These are phyloP conservation scores for Cygnus buccinator DNA, from an alignment of 2,113 vertebrate genomes.

Conservation along the genomic window DNA sequence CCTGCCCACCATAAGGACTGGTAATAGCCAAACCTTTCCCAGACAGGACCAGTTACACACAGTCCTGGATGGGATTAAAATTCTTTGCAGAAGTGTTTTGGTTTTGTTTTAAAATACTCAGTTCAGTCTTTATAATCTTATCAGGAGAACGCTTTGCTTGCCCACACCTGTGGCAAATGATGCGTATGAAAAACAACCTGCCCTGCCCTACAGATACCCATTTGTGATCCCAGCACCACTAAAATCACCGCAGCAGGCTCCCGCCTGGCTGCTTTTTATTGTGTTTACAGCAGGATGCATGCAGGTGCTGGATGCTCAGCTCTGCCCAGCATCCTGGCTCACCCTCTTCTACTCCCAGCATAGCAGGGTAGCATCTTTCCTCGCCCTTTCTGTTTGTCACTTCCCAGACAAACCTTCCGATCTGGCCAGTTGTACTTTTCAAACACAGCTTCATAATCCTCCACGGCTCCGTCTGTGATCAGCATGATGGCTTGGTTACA, in stretches of 20 bases:
- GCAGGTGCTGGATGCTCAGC: not conserved
- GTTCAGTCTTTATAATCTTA: not conserved
- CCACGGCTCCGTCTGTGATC: slow-evolving; percentile 94
- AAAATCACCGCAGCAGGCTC: not conserved
- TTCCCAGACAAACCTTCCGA: slow-evolving; percentile 80
- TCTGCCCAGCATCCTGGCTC: not conserved
- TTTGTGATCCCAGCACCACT: not conserved
- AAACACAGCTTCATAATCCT: slow-evolving; percentile 91
- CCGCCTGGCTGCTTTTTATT: not conserved
- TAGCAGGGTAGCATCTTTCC: not conserved
- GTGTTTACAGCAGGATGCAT: not conserved
- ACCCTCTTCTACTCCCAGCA: not conserved
- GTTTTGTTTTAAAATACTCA: not conserved
- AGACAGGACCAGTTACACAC: not conserved
- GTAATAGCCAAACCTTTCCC: not conserved
- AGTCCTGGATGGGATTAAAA: not conserved
- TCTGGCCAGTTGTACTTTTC: slow-evolving; percentile 95
- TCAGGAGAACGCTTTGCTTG: not conserved
- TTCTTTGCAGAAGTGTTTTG: not conserved
- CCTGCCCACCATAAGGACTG: not conserved
- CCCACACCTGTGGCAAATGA: not conserved
- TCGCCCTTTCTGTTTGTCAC: not conserved
- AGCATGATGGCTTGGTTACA: slow-evolving; percentile 98
- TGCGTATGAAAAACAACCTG: not conserved
- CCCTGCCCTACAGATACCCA: not conserved